Percentiles rank a stretch among this genome's conserved stretches.
Evolutionary conservation across 1,140 invertebrate species (phyloP).

Genomic region (Zophobas morio): DNA sequence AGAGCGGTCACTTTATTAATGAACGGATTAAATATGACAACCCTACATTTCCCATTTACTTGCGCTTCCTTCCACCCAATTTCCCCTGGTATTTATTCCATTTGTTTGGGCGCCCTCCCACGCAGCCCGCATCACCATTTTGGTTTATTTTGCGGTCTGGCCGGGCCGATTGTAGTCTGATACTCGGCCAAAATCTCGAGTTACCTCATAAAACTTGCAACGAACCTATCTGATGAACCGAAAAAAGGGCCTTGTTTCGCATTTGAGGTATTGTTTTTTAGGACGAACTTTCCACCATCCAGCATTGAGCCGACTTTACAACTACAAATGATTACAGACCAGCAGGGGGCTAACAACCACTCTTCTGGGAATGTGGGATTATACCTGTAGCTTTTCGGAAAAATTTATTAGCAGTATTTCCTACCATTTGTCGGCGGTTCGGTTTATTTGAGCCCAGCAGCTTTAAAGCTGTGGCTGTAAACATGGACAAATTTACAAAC

Average conservation of each 20-base stretch:
- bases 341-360: constrained; percentile 36
- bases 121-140: constrained; percentile 47
- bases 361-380: constrained; percentile 9
- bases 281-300: constrained; percentile 13
- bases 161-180: constrained; percentile 54
- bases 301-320: constrained; percentile 15
- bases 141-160: constrained; percentile 49
- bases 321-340: constrained; percentile 21
- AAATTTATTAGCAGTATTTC: constrained; percentile 21
- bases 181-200: constrained; percentile 50
- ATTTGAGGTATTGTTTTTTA: constrained; percentile 14
- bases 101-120: constrained; percentile 43
- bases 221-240: constrained; percentile 45
- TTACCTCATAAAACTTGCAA: constrained; percentile 53
- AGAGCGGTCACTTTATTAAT: too few species aligned
- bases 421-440: background rate
- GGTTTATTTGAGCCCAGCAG: constrained; percentile 1
- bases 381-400: constrained; percentile 16
- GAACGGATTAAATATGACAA: too few species aligned
- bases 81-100: background rate
- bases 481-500: background rate
- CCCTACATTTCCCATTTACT: too few species aligned
- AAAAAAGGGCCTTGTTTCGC: constrained; percentile 19
- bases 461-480: background rate
- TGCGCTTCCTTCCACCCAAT: too few species aligned